Base-by-base conservation (phyloP, 2,113 vertebrate species). In the Tylochromis polylepis region DNA sequence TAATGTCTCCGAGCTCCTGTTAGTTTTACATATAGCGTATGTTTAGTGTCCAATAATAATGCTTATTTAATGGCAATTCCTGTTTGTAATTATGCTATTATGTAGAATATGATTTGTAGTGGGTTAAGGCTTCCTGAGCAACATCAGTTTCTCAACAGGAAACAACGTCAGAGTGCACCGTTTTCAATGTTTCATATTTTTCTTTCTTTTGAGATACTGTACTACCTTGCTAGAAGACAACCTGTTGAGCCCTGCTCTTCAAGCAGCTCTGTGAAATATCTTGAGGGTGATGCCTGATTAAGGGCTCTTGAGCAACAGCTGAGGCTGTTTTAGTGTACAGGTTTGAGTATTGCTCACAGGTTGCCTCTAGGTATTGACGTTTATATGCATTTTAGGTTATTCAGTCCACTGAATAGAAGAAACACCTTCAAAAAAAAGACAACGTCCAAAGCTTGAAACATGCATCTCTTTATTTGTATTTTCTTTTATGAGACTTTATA, bases 241-340 rank as follows among this genome's bases (percentile, higher is more conserved):
- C 58, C 78, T 5, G 79, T 91, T 86, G 57, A 85, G 59, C 85
- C 59, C 24, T 3, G 24, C n/a, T 16, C 12, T 85, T 81, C 49
- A 16, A 89, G 58, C 78, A 15, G 82, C 41, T 46, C 38, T 57
- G 80, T 80, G 67, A 89, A 94, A 89, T 75, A 81, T 91, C 89
- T 89, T 4, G 60, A 85, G 89, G 88, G 91, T 56, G 70, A 70
- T 58, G 88, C 55, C 87, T 93, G 90, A 94, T 94, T 85, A 90
- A 94, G 79, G 83, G 75, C 85, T 89, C 82, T 83, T 79, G 57
- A 82, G 87, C 82, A 72, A 27, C 43, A 4, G 80, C 53, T 31
- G 46, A 81, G 88, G 58, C 82, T 88, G 86, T 84, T 87, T 79
- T 59, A 36, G 34, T 51, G 79, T 36, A n/a, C 51, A 49, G 53